Evolutionary conservation across 2,888 invertebrate genomes (phyloP), one percentile per base, ranked within the genome.

Genomic region (Peribatodes rhomboidaria): DNA sequence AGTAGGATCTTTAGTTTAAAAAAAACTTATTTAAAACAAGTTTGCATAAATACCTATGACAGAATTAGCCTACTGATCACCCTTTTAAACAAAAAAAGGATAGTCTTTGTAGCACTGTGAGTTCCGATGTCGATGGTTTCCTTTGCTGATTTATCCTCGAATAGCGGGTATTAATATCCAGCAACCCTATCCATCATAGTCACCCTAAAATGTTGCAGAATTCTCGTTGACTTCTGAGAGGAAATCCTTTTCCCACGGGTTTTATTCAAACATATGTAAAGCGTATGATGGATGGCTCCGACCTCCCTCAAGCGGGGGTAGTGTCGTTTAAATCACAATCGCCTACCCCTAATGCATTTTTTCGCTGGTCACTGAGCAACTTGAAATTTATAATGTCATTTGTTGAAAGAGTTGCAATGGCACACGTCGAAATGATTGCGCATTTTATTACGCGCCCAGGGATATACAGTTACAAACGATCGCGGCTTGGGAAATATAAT

Each of bases 181-280:
- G n/a, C 1, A 27, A 14, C 0, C 10, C 13, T 16, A 9, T 16
- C 22, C 9, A 49, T 31, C 41, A 59, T 80, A 67, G 91, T 76
- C 84, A 88, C 88, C 85, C 83, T 82, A 84, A 31, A 47, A 41
- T 79, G 82, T 81, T 79, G 84, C 86, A 84, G 81, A 86, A 85
- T 84, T 81, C 85, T 86, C 87, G 85, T 88, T 89, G 89, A 92
- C 91, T 92, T 89, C 87, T 88, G 88, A 92, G 93, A 92, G 92
- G 92, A 93, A 92, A 90, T 92, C 91, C 91, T 91, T 93, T 93
- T 94, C 94, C 94, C 94, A 94, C 94, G 94, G 84, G 94, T 90
- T 93, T 94, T 92, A 93, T 90, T 91, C 92, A 93, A 94, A 94
- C 94, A 94, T 93, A 94, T 94, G 94, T 93, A 93, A 94, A 94